Evolutionary conservation across 2,888 invertebrate genomes (phyloP).

Genomic region (Melanostoma mellinum): DNA sequence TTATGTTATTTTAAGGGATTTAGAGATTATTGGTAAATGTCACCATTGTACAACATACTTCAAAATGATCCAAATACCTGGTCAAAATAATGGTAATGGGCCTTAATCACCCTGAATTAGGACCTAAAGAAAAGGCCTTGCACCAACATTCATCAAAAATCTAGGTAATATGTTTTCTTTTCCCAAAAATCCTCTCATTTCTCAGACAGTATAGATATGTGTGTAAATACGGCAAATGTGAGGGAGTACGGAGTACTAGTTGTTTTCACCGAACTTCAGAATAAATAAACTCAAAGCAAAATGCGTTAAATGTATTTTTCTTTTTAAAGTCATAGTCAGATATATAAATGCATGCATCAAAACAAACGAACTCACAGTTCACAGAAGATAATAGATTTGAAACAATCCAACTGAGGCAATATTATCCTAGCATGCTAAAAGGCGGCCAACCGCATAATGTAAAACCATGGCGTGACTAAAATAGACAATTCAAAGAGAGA

Average conservation of each 20-base stretch:
- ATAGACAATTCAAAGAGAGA: conserved; percentile 66
- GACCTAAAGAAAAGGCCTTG: conserved; percentile 33
- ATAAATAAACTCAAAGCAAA: conserved; percentile 23
- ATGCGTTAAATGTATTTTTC: conserved; percentile 1
- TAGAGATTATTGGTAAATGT: conserved; percentile 56
- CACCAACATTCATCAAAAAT: conserved; percentile 10
- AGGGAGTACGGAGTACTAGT: too few species aligned
- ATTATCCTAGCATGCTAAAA: conserved; percentile 66
- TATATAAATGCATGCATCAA: conserved; percentile 40
- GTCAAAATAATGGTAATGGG: conserved; percentile 63
- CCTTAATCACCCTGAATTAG: conserved; percentile 53
- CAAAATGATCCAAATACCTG: conserved; percentile 72
- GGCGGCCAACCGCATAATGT: conserved; percentile 73
- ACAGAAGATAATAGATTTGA: conserved; percentile 24
- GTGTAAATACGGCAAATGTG: not conserved
- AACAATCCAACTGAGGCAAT: conserved; percentile 31
- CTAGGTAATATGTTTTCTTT: conserved; percentile 21
- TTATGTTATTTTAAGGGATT: conserved; percentile 66
- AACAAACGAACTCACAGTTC: conserved; percentile 34
- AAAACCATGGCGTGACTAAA: conserved; percentile 68
- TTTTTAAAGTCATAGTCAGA: conserved; percentile 10
- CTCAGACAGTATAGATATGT: not conserved
- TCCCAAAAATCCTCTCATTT: conserved; percentile 11
- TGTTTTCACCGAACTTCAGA: conserved; percentile 33
- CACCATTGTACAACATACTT: conserved; percentile 55